Evolutionary conservation across 2,797 vertebrate species (phyloP).

Genomic region (Atherinosoma microstoma): DNA sequence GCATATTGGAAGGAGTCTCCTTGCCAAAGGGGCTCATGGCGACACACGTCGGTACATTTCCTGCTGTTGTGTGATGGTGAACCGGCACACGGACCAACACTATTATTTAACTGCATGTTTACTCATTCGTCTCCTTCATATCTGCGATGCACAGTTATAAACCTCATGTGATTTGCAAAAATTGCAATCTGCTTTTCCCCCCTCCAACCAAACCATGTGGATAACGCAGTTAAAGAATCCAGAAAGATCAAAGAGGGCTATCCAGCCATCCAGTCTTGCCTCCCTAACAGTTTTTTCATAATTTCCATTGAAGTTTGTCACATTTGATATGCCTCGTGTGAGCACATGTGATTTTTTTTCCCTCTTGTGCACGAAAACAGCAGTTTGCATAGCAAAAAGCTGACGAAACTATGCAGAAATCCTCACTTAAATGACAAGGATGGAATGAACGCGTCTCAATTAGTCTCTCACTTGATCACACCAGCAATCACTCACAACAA

Average conservation of each 20-base stretch:
- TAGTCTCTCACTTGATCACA: conserved; percentile 53
- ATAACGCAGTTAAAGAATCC: conserved; percentile 59
- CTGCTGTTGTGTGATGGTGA: conserved; percentile 16
- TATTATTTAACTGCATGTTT: conserved; percentile 26
- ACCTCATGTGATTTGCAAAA: conserved; percentile 54
- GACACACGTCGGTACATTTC: conserved; percentile 6
- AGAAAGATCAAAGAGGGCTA: conserved; percentile 71
- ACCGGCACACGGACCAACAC: conserved; percentile 4
- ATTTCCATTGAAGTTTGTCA: conserved; percentile 74
- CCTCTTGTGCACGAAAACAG: conserved; percentile 46
- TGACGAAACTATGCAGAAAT: conserved; percentile 75
- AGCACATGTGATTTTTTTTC: conserved; percentile 31
- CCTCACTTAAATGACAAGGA: conserved; percentile 53
- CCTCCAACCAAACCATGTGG: conserved; percentile 28
- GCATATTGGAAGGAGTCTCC: conserved; percentile 43
- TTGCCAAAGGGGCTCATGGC: conserved; percentile 9
- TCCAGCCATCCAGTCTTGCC: conserved; percentile 58
- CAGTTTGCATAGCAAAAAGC: conserved; percentile 51
- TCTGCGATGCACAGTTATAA: conserved; percentile 44
- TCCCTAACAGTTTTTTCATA: conserved; percentile 61
- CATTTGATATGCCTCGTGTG: conserved; percentile 64
- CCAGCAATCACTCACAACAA: conserved; percentile 9
- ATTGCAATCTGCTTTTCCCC: conserved; percentile 39
- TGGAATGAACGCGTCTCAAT: conserved; percentile 53
- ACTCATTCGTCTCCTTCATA: conserved; percentile 41